These are phyloP conservation scores for Vesta saturnalis DNA, from an alignment of 2,888 invertebrate genomes.

Conservation along the genomic window DNA sequence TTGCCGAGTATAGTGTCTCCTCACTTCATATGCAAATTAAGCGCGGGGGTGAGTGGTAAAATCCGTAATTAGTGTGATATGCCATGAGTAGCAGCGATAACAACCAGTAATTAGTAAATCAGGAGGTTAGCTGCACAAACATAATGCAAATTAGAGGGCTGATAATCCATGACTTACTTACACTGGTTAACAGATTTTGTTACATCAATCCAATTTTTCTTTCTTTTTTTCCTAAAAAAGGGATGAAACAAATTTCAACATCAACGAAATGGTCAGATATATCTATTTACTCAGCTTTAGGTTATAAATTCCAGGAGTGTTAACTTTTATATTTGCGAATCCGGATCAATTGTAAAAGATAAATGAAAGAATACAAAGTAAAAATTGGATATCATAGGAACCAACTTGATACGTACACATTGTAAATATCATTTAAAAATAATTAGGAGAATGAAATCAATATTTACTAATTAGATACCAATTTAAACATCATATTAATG, in stretches of 20 bases:
- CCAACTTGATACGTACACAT: too few relatives aligned
- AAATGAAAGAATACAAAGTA: conserved; percentile 56
- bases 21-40: conserved; percentile 39
- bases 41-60: conserved; percentile 30
- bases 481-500: too few relatives aligned
- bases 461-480: too few relatives aligned
- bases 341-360: conserved; percentile 50
- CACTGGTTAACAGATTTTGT: not conserved
- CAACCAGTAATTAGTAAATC: conserved; percentile 42
- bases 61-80: conserved; percentile 40
- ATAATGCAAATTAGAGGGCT: conserved; percentile 37
- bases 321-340: conserved; percentile 8
- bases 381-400: conserved; percentile 28
- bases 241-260: conserved; percentile 12
- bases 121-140: conserved; percentile 43
- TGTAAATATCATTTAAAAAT: not conserved
- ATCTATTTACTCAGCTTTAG: not conserved
- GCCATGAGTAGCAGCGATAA: conserved; percentile 39
- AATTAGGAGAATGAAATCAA: too few relatives aligned
- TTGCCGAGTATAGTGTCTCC: conserved; percentile 30
- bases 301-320: not conserved
- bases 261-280: conserved; percentile 3
- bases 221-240: not conserved
- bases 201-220: not conserved
- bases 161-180: conserved; percentile 25